A percentile compares a stretch with the other conserved stretches of the same genome.
phyloP scores from a whole-genome alignment of 1,140 invertebrate genomes.

The Trichoplusia ni region DNA sequence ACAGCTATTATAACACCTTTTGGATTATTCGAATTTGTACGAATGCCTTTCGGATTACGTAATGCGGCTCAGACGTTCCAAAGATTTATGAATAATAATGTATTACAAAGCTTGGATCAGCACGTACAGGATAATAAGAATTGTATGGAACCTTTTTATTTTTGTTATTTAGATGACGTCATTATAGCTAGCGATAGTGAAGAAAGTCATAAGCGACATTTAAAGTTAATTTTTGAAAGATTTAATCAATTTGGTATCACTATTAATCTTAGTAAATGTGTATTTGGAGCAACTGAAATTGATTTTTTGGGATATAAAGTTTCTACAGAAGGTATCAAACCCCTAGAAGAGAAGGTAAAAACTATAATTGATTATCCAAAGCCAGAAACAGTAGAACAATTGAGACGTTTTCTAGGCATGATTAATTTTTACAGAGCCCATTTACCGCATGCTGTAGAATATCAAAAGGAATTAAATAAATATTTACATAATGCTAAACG shows the following conservation, averaged over 20 bases:
- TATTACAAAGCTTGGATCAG: too few relatives aligned
- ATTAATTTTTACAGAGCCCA: too few relatives aligned
- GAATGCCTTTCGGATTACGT: too few relatives aligned
- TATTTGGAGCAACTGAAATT: neutral
- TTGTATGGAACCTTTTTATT: neutral
- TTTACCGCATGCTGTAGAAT: too few relatives aligned
- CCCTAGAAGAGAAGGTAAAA: neutral
- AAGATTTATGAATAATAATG: neutral
- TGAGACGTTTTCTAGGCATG: neutral
- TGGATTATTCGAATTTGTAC: too few relatives aligned
- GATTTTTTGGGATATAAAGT: neutral
- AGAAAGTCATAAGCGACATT: neutral
- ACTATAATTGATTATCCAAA: neutral
- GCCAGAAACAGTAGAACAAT: neutral
- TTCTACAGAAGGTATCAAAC: neutral
- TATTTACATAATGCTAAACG: too few relatives aligned
- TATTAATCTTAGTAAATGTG: neutral
- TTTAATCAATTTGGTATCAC: neutral
- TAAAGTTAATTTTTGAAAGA: neutral
- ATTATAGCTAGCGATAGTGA: neutral
- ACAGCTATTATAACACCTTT: too few relatives aligned
- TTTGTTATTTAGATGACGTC: neutral
- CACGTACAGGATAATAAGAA: too few relatives aligned
- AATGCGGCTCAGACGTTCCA: neutral
- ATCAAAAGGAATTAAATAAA: too few relatives aligned